Percentiles rank a stretch among this genome's conserved stretches.
These are phyloP conservation scores for Cariama cristata DNA, from an alignment of 2,113 vertebrate genomes.

Conservation along the genomic window DNA sequence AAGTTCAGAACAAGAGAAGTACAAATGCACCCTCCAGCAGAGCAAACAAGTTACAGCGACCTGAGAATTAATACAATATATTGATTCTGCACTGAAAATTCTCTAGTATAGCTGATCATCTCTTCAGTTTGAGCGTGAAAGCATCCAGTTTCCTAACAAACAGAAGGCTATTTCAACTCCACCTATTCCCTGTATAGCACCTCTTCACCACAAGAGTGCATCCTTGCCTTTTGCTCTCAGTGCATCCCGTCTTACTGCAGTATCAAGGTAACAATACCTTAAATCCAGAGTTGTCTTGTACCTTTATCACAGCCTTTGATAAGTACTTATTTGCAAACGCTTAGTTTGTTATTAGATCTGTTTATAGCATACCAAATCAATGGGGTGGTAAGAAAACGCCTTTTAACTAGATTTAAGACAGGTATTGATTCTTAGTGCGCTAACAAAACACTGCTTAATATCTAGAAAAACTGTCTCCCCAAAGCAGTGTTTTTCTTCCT, in stretches of 20 bases:
- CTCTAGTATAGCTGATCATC: neutral
- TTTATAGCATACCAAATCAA: neutral
- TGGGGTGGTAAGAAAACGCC: neutral
- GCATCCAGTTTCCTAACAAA: neutral
- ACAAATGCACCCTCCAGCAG: neutral
- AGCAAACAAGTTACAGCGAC: neutral
- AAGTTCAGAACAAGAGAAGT: neutral
- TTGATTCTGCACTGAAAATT: neutral
- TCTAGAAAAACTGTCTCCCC: neutral
- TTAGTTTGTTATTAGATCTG: neutral
- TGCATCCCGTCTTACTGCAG: neutral
- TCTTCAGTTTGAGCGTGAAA: neutral
- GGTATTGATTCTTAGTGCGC: neutral
- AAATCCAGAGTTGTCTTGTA: neutral
- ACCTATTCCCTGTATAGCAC: neutral
- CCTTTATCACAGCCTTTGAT: neutral
- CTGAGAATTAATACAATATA: neutral
- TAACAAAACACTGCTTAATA: neutral
- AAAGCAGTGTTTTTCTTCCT: neutral
- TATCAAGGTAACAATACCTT: neutral
- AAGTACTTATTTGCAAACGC: neutral
- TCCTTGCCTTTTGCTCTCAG: neutral
- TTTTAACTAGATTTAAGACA: neutral
- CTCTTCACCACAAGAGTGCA: slow-evolving; percentile 46
- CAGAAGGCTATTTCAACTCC: neutral